phyloP scores from a whole-genome alignment of 2,888 invertebrate species.

The Azorinus chamasolen region DNA sequence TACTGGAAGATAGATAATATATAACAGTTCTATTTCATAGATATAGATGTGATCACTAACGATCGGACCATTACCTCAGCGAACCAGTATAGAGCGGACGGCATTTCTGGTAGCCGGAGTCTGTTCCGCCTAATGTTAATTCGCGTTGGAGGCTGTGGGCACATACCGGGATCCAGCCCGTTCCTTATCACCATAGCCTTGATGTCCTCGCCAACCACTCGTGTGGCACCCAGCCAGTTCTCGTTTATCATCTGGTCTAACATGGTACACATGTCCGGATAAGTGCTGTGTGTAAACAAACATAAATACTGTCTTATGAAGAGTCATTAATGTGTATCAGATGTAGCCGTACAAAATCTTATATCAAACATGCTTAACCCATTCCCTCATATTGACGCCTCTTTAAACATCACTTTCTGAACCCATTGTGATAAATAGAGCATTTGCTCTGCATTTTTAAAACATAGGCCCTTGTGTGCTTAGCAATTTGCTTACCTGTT shows the following conservation, averaged over 20 bases:
- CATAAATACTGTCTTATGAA: neutral
- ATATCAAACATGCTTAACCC: no score
- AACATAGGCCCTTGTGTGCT: no score
- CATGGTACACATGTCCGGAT: slow-evolving; percentile 66
- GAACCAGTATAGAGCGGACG: slow-evolving; percentile 65
- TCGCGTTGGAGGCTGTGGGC: slow-evolving; percentile 56
- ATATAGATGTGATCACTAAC: no score
- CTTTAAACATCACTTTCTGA: no score
- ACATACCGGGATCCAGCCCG: slow-evolving; percentile 49
- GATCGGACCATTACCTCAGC: slow-evolving; percentile 71
- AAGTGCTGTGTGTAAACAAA: slow-evolving; percentile 61
- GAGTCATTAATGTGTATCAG: no score
- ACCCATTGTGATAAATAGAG: no score
- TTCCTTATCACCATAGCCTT: slow-evolving; percentile 37
- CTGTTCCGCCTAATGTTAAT: slow-evolving; percentile 57
- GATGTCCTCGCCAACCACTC: slow-evolving; percentile 60
- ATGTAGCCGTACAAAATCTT: no score
- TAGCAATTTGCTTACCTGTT: no score
- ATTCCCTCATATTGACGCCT: no score
- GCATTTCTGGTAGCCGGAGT: slow-evolving; percentile 65
- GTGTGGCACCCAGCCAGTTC: slow-evolving; percentile 71
- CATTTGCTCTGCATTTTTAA: no score
- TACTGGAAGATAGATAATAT: no score
- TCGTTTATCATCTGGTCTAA: slow-evolving; percentile 68
- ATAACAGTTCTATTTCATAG: no score